Base-by-base conservation (phyloP, 1,140 invertebrate species). In the Lepidurus apus region DNA sequence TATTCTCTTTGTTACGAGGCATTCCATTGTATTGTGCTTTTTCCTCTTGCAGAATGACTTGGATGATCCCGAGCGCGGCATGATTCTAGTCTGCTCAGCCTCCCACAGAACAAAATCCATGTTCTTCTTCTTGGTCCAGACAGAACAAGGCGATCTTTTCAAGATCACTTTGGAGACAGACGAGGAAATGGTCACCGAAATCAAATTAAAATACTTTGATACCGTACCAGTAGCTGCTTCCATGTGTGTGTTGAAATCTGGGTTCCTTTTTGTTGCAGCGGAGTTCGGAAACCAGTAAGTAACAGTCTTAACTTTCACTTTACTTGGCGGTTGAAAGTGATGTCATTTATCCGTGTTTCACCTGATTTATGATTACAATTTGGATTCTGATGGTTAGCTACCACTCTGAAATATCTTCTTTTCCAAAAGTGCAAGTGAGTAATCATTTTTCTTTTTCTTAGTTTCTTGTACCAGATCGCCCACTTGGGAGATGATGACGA, bases 251-350 rank as follows among this genome's bases (percentile, higher is more conserved):
- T 85, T 99, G 7, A 99, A 99, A 85, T 99, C 97, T 79, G 98
- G 98, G 6, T 99, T 99, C 84, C 87, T 99, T 0, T 99, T 99
- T 88, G 94, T 99, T 9, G 97, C 97, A 6, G 95, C 95, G 74
- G 98, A 99, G 88, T 99, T 99, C 91, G 98, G 98, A 81, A 99
- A 99, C 87, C 98, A 99, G 95, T 98, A 90, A 94, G 94, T 94
- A 79, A 78, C 26, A 13, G n/a, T 73, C 11, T 75, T 6, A 34
- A 76, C 26, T 77, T 81, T 43, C 44, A 9, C 73, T 45, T 3
- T 76, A 79, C 53, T 42, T 79, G 77, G 80, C 74, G 75, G 73
- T 79, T 75, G 74, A 42, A 81, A 78, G 79, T 77, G 73, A 74
- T 80, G 75, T 81, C 24, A 79, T 43, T 53, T 43, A 45, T 81